Base-by-base conservation (phyloP, 2,888 invertebrate genomes). In the Drosophila mettleri region DNA sequence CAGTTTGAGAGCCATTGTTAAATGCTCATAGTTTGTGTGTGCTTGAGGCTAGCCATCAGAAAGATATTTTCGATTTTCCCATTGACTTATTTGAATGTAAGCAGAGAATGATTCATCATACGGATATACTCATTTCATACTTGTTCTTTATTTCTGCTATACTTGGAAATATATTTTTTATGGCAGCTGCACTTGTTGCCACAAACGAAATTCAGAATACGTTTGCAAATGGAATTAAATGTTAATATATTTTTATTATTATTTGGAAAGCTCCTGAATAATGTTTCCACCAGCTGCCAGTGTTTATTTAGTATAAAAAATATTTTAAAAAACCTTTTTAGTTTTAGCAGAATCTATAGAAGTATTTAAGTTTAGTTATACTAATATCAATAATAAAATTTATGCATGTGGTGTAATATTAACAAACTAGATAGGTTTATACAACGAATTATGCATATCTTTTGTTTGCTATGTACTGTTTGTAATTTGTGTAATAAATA, bases 331-430 rank as follows among this genome's bases (percentile, higher is more conserved):
- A 14, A 9, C 29, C 39, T 53, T 48, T 46, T 43, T 65, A 78
- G 62, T 31, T 59, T 16, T 63, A 78, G 62, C 16, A n/a, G 14
- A 73, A 69, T 58, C 12, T 36, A 14, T 59, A 54, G 39, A 54
- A n/a, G 29, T 74, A 68, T 77, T 43, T 43, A 6, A 64, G n/a
- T n/a, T n/a, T n/a, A n/a, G n/a, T n/a, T 53, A 57, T 16, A 27
- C 10, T 24, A 43, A 24, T 20, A 38, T 16, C 16, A 18, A 36
- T 52, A 24, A 58, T 34, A 9, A 36, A 12, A 70, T 43, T 53
- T 74, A 67, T 67, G 22, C 64, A 64, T 70, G 59, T 76, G 76
- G 74, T 78, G 78, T 76, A 78, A 78, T 74, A 74, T 78, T 78
- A 48, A 69, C 14, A 33, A 62, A 58, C 41, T 64, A 78, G 78